phyloP scores from a whole-genome alignment of 2,797 vertebrate genomes.

The Acrossocheilus wenchowensis region DNA sequence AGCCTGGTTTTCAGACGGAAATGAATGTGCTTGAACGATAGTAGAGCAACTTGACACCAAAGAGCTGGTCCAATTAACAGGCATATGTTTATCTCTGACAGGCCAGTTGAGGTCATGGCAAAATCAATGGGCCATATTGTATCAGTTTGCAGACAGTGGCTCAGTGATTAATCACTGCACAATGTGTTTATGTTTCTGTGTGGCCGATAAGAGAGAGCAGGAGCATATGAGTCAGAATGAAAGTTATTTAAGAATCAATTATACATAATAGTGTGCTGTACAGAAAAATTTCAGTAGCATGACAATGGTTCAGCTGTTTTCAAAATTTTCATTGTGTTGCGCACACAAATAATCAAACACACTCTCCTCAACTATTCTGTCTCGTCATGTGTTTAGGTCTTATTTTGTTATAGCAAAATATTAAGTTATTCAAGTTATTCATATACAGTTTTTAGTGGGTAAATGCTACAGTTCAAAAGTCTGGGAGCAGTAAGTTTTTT shows the following conservation, averaged over 20 bases:
- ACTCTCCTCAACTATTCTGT: neutral
- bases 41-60: constrained; percentile 18
- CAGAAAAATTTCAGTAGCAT: neutral
- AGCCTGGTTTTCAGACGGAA: constrained; percentile 18
- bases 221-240: neutral
- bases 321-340: neutral
- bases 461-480: neutral
- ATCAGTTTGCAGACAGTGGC: constrained; percentile 43
- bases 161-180: constrained; percentile 38
- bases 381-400: neutral
- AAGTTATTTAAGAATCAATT: neutral
- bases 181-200: constrained; percentile 10
- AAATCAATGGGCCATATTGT: constrained; percentile 47
- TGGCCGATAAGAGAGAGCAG: neutral
- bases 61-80: constrained; percentile 23
- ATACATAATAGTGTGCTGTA: neutral
- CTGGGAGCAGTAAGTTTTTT: neutral
- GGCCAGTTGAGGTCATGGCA: constrained; percentile 46
- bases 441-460: neutral
- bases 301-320: neutral
- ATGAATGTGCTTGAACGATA: constrained; percentile 20
- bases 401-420: neutral
- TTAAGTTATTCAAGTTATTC: neutral
- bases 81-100: constrained; percentile 2
- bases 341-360: neutral